Evolutionary conservation across 2,888 invertebrate species (phyloP).

Genomic region (Polyommatus icarus): DNA sequence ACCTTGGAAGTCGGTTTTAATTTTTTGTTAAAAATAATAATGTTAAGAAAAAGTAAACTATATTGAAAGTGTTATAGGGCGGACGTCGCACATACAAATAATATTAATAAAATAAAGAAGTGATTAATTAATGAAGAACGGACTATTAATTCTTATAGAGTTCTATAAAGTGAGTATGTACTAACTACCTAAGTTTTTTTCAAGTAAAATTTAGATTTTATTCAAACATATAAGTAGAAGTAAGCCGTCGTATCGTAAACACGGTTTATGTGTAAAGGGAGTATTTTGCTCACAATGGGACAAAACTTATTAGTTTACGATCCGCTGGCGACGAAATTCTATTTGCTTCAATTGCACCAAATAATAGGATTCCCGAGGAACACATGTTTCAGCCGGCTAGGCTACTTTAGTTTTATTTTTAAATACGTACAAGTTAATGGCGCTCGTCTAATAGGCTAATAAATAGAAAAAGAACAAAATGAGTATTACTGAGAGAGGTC

Average conservation of each 20-base stretch:
- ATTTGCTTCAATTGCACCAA: slow-evolving; percentile 31
- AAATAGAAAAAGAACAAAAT: slow-evolving; percentile 14
- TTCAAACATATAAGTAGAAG: not conserved
- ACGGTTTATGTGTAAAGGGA: slow-evolving; percentile 17
- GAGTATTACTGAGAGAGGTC: not conserved
- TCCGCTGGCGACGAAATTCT: slow-evolving; percentile 30
- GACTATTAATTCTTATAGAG: not conserved
- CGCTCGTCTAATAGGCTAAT: slow-evolving; percentile 19
- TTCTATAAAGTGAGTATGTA: not conserved
- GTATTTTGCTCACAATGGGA: slow-evolving; percentile 29
- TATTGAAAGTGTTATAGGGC: not conserved
- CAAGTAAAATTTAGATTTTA: not conserved
- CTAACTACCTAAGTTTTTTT: not conserved
- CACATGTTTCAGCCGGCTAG: slow-evolving; percentile 15
- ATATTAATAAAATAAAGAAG: too few species aligned
- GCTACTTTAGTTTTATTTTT: slow-evolving; percentile 25
- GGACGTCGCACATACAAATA: too few species aligned
- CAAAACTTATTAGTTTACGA: slow-evolving; percentile 31
- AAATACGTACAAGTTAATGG: slow-evolving; percentile 26
- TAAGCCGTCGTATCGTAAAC: slow-evolving; percentile 2
- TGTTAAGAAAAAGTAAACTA: too few species aligned
- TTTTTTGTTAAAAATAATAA: too few species aligned
- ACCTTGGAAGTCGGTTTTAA: too few species aligned
- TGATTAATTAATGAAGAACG: not conserved
- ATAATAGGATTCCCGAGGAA: slow-evolving; percentile 27